Percentiles rank a stretch among this genome's conserved stretches.
These are phyloP conservation scores for Hypanus sabinus DNA, from an alignment of 2,113 vertebrate species.

Conservation along the genomic window DNA sequence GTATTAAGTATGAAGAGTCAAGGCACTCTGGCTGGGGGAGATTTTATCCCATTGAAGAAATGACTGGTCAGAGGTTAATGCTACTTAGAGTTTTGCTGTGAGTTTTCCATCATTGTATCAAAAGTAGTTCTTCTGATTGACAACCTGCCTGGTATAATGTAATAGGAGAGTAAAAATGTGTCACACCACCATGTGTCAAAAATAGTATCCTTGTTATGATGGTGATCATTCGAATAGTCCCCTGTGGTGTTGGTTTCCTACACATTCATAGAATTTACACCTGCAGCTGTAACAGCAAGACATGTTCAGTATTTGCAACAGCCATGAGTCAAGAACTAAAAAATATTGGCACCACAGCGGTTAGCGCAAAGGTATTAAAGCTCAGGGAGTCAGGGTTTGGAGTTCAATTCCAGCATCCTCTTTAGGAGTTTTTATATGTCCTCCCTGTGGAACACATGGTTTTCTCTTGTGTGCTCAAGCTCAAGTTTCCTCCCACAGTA, in stretches of 20 bases:
- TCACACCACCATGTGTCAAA: slow-evolving; percentile 57
- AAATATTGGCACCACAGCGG: no score
- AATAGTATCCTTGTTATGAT: slow-evolving; percentile 46
- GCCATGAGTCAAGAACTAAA: not conserved
- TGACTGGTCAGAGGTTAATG: slow-evolving; percentile 35
- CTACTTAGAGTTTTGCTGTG: slow-evolving; percentile 11
- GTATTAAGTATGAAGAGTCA: not conserved
- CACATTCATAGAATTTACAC: not conserved
- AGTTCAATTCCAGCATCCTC: no score
- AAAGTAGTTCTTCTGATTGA: slow-evolving; percentile 49
- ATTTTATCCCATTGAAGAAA: not conserved
- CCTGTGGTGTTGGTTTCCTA: slow-evolving; percentile 35
- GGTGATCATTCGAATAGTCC: slow-evolving; percentile 43
- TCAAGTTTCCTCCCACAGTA: no score
- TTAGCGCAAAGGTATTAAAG: no score
- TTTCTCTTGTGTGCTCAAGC: no score
- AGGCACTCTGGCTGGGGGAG: not conserved
- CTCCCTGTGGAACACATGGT: no score
- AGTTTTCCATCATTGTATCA: slow-evolving; percentile 42
- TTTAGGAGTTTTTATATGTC: no score
- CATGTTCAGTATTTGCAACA: slow-evolving; percentile 1
- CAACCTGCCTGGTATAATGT: slow-evolving; percentile 55
- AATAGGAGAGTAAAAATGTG: slow-evolving; percentile 56
- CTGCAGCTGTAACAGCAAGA: not conserved
- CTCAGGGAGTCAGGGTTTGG: no score